Evolutionary conservation across 2,888 invertebrate species (phyloP), one percentile per base, ranked within the genome.

Genomic region (Hirtodrosophila cameraria): DNA sequence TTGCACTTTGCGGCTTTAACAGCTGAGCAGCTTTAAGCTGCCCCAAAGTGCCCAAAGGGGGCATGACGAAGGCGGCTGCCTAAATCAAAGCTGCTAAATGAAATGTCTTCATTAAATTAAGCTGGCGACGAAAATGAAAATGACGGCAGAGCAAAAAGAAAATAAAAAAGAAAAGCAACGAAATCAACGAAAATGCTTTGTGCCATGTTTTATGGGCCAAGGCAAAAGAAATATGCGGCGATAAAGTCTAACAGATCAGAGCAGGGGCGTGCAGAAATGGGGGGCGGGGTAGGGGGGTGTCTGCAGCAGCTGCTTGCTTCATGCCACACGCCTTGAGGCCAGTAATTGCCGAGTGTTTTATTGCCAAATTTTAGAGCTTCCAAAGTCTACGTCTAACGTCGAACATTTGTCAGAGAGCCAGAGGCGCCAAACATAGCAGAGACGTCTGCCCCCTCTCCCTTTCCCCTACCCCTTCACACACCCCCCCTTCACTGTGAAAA

Each of bases 301-400:
- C 33, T 27, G 20, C 42, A 36, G 39, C n/a, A 27, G 20, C 49
- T 39, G 39, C 30, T 35, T 53, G 31, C 28, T 25, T n/a, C 35
- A 15, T 5, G 36, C 30, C n/a, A 16, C 23, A 35, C 30, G 71
- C 35, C 38, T 45, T 20, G 60, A 39, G 80, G 61, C 71, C 65
- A 69, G 86, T 82, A 82, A 82, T 82, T 82, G 82, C 75, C 72
- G 70, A 82, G 80, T 83, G 86, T 85, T 82, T 82, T 82, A 82
- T 82, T 77, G 78, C 83, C 80, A 85, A 85, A 85, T 85, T 83
- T 83, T 68, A 63, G 73, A 77, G 73, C 81, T 59, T n/a, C n/a
- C 62, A 67, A 83, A 83, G 75, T 75, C 75, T 68, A 61, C 79
- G 67, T 85, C 77, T 79, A 82, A 85, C 77, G 77, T 85, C 77